Conservation (phyloP, 37 sponge, comb jelly and placozoan species). For the Crambe crambe region DNA sequence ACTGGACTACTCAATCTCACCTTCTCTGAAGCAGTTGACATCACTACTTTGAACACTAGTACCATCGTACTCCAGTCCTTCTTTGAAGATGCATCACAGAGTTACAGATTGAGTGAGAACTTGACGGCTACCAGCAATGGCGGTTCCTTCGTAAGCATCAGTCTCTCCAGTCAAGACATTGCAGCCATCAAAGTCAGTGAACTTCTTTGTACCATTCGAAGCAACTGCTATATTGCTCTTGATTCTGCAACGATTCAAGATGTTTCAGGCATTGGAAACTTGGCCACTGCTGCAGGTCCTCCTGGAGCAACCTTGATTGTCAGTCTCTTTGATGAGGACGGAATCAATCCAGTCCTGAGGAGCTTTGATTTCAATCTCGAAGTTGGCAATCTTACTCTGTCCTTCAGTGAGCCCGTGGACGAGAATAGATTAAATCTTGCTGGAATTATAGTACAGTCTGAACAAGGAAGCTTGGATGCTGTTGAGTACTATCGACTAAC, state of each 20-base stretch:
- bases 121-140: constrained; percentile 26
- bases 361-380: constrained; percentile 77
- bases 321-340: constrained; percentile 41
- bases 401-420: constrained; percentile 86
- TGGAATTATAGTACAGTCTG: constrained; percentile 72
- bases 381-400: constrained; percentile 52
- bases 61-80: constrained; percentile 63
- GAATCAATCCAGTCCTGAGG: constrained; percentile 48
- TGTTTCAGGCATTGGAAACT: constrained; percentile 61
- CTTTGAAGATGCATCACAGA: constrained; percentile 45
- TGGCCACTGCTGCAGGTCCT: constrained; percentile 14
- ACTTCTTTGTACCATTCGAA: constrained; percentile 67
- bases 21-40: constrained; percentile 73
- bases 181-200: constrained; percentile 50
- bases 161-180: constrained; percentile 61
- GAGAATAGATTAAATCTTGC: constrained; percentile 39
- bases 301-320: constrained; percentile 76
- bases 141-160: constrained; percentile 58
- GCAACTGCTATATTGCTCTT: constrained; percentile 78
- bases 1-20: constrained; percentile 68
- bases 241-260: constrained; percentile 53
- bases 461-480: constrained; percentile 36
- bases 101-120: constrained; percentile 20
- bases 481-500: constrained; percentile 46
- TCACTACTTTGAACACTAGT: constrained; percentile 55